Percentiles rank a stretch among this genome's conserved stretches.
phyloP scores from a whole-genome alignment of 2,888 invertebrate species.

The Pachliopta kotzebuea region DNA sequence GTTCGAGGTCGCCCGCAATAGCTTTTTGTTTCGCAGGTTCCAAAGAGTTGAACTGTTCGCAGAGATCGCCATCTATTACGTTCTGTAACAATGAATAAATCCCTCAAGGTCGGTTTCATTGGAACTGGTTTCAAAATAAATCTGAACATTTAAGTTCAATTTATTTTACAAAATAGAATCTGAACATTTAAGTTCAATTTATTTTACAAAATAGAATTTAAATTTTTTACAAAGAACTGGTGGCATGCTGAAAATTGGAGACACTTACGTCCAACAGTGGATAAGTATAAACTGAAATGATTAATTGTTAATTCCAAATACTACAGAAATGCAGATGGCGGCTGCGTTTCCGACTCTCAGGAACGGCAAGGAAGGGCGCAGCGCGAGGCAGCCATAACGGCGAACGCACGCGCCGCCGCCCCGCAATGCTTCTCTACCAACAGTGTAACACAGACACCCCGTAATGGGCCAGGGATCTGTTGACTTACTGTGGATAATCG shows the following conservation, averaged over 20 bases:
- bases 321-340: slow-evolving; percentile 55
- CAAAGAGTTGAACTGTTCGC: slow-evolving; percentile 98
- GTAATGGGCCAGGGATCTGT: slow-evolving; percentile 47
- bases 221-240: no score
- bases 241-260: no score
- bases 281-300: no score
- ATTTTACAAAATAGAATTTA: no score
- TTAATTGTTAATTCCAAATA: slow-evolving; percentile 65
- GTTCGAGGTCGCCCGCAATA: slow-evolving; percentile 96
- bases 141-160: no score
- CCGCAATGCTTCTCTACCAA: slow-evolving; percentile 60
- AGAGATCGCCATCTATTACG: slow-evolving; percentile 99
- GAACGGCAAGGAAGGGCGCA: slow-evolving; percentile 45
- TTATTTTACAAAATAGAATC: no score
- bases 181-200: no score
- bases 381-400: slow-evolving; percentile 60
- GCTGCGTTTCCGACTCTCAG: slow-evolving; percentile 68
- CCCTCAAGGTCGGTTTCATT: background rate
- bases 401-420: slow-evolving; percentile 40
- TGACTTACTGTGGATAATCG: slow-evolving; percentile 66
- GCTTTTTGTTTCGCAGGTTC: slow-evolving; percentile 96
- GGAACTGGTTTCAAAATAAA: background rate
- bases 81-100: slow-evolving; percentile 80
- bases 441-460: slow-evolving; percentile 67
- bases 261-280: no score